phyloP scores from a whole-genome alignment of 2,113 vertebrate genomes.

The Neolamprologus devosi region DNA sequence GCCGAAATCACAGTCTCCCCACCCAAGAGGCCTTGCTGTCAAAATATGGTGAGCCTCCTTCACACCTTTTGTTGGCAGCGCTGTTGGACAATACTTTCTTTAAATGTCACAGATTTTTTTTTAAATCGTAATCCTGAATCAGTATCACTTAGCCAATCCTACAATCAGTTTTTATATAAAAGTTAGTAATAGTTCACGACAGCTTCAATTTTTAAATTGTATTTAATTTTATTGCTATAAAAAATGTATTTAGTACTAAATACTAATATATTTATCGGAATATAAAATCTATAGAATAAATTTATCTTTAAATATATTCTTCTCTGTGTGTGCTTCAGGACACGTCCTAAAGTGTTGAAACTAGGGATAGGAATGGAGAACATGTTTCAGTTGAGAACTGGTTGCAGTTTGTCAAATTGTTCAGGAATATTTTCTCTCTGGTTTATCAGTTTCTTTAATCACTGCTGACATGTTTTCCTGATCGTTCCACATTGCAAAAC shows the following conservation, averaged over 20 bases:
- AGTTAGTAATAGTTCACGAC: neutral
- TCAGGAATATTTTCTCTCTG: accelerated
- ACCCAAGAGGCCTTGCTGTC: constrained; percentile 34
- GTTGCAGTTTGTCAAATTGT: neutral
- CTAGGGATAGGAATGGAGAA: neutral
- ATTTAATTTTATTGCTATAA: neutral
- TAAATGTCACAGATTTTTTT: constrained; percentile 14
- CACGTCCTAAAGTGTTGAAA: neutral
- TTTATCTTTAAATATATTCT: neutral
- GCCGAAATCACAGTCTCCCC: constrained; percentile 27
- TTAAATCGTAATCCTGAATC: neutral
- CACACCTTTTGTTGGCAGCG: constrained; percentile 31
- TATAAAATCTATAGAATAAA: neutral
- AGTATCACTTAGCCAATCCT: neutral
- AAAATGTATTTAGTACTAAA: neutral
- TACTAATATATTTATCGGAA: neutral
- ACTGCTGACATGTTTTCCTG: neutral
- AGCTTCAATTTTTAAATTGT: neutral
- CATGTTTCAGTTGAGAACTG: neutral
- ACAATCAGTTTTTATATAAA: neutral
- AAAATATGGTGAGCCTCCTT: constrained; percentile 50
- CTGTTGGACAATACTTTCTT: neutral
- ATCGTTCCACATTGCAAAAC: neutral
- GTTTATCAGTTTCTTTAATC: neutral
- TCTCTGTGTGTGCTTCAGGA: neutral